Evolutionary conservation across 2,888 invertebrate species (phyloP).

Genomic region (Torymus tubicola): DNA sequence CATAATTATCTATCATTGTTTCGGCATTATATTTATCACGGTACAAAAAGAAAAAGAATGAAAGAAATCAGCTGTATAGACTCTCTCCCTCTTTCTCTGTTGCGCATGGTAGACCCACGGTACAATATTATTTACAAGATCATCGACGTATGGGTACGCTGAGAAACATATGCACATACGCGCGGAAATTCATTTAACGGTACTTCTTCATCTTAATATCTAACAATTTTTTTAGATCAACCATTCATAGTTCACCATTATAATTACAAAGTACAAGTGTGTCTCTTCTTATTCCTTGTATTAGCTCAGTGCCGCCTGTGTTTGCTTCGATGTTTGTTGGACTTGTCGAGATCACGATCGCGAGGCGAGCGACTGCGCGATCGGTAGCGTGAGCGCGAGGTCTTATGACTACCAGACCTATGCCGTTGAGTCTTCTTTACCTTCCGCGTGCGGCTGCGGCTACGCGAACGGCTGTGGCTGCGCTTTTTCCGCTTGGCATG

Average conservation of each 20-base stretch:
- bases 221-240: conserved; percentile 12
- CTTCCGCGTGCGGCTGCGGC: conserved; percentile 73
- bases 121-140: no score
- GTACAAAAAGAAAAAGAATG: no score
- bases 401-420: conserved; percentile 73
- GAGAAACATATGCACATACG: no score
- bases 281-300: not conserved
- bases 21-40: no score
- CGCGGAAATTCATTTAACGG: no score
- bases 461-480: conserved; percentile 75
- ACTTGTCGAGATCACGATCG: conserved; percentile 73
- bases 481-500: conserved; percentile 74
- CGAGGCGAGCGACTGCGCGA: conserved; percentile 72
- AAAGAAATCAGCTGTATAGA: no score
- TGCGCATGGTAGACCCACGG: no score
- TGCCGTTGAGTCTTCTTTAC: conserved; percentile 72
- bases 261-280: conserved; percentile 35
- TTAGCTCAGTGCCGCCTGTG: conserved; percentile 70
- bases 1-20: not conserved
- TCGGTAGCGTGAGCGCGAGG: conserved; percentile 72
- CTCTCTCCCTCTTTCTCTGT: no score
- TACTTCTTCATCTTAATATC: not conserved
- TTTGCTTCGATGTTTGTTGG: conserved; percentile 72
- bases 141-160: no score
- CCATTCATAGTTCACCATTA: not conserved